Percentiles rank a stretch among this genome's conserved stretches.
Evolutionary conservation across 2,797 vertebrate species (phyloP).

Genomic region (Pantherophis vulpinus): DNA sequence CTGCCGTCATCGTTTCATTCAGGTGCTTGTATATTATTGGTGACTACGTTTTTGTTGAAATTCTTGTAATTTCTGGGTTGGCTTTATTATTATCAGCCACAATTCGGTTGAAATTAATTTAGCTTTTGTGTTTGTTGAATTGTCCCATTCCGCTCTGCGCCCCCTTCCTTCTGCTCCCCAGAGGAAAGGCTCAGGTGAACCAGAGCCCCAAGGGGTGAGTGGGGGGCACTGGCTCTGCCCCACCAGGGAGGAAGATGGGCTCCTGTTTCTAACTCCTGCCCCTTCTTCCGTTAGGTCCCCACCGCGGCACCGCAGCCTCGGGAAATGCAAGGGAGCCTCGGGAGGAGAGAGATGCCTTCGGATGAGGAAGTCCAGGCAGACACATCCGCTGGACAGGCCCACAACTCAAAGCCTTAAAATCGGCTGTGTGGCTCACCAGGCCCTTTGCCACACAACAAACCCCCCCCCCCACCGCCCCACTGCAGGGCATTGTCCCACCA

Average conservation of each 20-base stretch:
- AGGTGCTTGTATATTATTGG: background rate
- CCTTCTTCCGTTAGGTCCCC: conserved; percentile 54
- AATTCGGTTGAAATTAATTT: background rate
- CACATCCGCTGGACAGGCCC: background rate
- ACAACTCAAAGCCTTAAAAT: background rate
- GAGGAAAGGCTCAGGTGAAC: background rate
- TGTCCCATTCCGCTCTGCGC: background rate
- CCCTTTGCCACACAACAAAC: conserved; percentile 37
- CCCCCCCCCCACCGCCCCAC: background rate
- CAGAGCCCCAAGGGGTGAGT: background rate
- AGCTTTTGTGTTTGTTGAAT: background rate
- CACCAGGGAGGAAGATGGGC: conserved; percentile 48
- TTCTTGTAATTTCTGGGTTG: background rate
- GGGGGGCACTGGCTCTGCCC: background rate
- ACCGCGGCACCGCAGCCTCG: conserved; percentile 56
- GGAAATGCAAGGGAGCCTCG: conserved; percentile 60
- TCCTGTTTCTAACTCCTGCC: conserved; percentile 52
- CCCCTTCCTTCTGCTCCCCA: background rate
- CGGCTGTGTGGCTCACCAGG: conserved; percentile 31
- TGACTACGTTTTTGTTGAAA: background rate
- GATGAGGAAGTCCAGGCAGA: conserved; percentile 54
- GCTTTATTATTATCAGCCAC: background rate
- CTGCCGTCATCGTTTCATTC: accelerated
- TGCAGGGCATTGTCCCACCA: background rate
- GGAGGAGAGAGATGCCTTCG: conserved; percentile 52